These are phyloP conservation scores for Camptogramma bilineatum DNA, from an alignment of 2,888 invertebrate species.

Conservation along the genomic window DNA sequence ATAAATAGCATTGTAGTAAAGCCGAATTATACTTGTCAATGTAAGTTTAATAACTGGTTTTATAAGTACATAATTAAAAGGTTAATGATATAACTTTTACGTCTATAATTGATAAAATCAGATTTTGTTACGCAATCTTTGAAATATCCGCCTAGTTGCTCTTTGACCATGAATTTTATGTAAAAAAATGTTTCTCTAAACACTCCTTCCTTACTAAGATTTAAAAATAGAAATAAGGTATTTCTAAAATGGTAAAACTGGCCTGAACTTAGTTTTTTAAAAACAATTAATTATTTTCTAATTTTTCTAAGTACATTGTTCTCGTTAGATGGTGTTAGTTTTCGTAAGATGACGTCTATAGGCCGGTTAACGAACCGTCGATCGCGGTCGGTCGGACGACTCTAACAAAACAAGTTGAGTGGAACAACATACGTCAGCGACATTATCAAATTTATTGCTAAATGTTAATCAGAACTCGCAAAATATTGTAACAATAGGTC, in stretches of 20 bases:
- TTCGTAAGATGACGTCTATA: conserved; percentile 49
- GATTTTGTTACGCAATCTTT: not conserved
- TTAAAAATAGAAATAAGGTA: not conserved
- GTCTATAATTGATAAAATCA: not conserved
- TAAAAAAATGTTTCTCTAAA: not conserved
- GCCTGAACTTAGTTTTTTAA: not conserved
- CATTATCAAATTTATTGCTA: conserved; percentile 34
- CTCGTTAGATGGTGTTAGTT: conserved; percentile 4
- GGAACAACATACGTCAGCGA: conserved; percentile 36
- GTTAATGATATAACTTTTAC: not conserved
- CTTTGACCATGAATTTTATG: not conserved
- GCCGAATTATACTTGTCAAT: not conserved
- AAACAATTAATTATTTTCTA: not conserved
- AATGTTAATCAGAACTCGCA: conserved; percentile 23
- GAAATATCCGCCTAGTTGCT: not conserved
- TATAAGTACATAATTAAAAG: too few species aligned
- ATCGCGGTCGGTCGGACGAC: conserved; percentile 36
- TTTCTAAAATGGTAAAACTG: not conserved
- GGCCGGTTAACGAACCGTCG: conserved; percentile 58
- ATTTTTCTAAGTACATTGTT: not conserved
- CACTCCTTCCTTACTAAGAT: not conserved
- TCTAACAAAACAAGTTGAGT: conserved; percentile 45
- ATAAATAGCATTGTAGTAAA: not conserved
- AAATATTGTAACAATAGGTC: conserved; percentile 27
- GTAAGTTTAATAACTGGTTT: not conserved